Evolutionary conservation across 2,888 invertebrate species (phyloP), one percentile per base, ranked within the genome.

Genomic region (Abscondita cerata): DNA sequence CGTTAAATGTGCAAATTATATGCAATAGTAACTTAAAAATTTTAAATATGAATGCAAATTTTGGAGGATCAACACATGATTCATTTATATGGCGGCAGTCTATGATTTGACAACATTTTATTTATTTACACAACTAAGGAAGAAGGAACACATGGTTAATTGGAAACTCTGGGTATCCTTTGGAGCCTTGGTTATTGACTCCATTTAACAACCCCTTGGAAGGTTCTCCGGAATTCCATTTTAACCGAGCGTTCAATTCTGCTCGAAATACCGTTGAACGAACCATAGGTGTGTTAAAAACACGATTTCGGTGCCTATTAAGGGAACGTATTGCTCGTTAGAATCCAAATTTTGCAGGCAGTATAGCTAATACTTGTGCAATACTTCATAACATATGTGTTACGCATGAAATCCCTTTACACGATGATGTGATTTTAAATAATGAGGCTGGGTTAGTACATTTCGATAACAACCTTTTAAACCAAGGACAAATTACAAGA

Each of bases 121-220:
- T 44, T 3, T 13, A 34, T 8, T 34, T 12, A 0, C 11, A 44
- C 34, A 33, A 9, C 40, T 31, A 5, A 41, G 60, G 60, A 19
- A 41, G 51, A 33, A 16, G 46, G 12, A 12, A 34, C 25, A 16
- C 31, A 9, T 65, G 65, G 59, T 46, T 65, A 12, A 9, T 59
- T 40, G 62, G 62, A 13, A 64, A 67, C 34, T 48, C 57, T 40
- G 64, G 60, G 1, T 67, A 67, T 53, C 62, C 64, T 9, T 41
- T 55, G 20, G 36, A 64, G 52, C 58, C 66, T 34, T 66, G 56
- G 59, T 31, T 64, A 34, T 52, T 66, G 55, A 66, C 58, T 2
- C 60, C 67, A 12, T 51, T 57, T 20, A 13, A 20, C 12, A 54
- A 58, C 33, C 19, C 60, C 15, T 15, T 18, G 18, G 44, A 47